Conservation (phyloP, 2,888 invertebrate species). For the Diplolepis rosae region DNA sequence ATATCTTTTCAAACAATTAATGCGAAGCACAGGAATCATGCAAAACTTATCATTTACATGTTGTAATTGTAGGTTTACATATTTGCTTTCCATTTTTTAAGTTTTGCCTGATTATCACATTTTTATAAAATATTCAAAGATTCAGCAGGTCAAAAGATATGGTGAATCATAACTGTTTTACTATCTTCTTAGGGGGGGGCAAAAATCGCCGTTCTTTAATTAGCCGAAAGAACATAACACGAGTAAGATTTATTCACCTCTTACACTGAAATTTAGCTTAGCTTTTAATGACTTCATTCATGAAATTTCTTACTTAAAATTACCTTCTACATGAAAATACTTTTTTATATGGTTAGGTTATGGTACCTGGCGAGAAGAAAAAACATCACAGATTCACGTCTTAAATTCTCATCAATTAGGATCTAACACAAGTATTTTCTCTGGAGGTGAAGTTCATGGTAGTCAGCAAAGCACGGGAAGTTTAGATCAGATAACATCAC, state of each 20-base stretch:
- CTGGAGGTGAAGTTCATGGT: slow-evolving; percentile 68
- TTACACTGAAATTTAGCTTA: neutral
- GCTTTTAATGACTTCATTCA: neutral
- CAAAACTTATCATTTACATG: no score
- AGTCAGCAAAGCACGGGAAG: slow-evolving; percentile 72
- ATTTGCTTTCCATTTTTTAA: no score
- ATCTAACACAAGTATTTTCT: slow-evolving; percentile 79
- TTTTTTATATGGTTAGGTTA: slow-evolving; percentile 76
- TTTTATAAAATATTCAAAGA: no score
- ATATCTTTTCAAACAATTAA: no score
- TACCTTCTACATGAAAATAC: neutral
- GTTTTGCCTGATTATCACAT: no score
- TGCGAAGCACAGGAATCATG: no score
- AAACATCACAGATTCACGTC: slow-evolving; percentile 73
- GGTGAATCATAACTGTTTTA: no score
- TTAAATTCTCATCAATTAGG: slow-evolving; percentile 76
- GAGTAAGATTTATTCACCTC: slow-evolving; percentile 64
- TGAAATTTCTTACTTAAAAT: neutral
- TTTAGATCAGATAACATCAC: slow-evolving; percentile 71
- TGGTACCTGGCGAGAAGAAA: slow-evolving; percentile 83
- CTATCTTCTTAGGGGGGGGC: no score
- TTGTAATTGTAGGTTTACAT: no score
- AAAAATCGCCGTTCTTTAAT: no score
- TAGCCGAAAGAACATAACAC: slow-evolving; percentile 69
- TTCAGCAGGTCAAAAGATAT: no score